These are phyloP conservation scores for Furcula furcula DNA, from an alignment of 2,888 invertebrate genomes.

Conservation along the genomic window DNA sequence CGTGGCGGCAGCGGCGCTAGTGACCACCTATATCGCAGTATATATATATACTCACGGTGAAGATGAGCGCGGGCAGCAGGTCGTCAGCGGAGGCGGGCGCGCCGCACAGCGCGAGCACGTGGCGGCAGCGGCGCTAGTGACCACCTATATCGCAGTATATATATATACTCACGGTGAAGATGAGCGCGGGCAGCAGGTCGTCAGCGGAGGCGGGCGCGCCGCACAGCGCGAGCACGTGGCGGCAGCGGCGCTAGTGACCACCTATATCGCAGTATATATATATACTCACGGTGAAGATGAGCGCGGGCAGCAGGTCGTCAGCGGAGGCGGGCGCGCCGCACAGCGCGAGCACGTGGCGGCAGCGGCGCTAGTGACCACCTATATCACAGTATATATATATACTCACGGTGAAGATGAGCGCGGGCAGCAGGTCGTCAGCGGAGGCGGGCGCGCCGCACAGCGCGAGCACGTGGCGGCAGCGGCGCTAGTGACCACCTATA, in stretches of 20 bases:
- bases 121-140: slow-evolving; percentile 94
- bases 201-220: slow-evolving; percentile 95
- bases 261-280: slow-evolving; percentile 88
- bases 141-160: slow-evolving; percentile 91
- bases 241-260: slow-evolving; percentile 95
- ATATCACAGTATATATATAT: slow-evolving; percentile 86
- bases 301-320: slow-evolving; percentile 98
- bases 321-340: slow-evolving; percentile 93
- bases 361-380: slow-evolving; percentile 93
- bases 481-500: slow-evolving; percentile 93
- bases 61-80: slow-evolving; percentile 97
- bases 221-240: slow-evolving; percentile 93
- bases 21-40: slow-evolving; percentile 94
- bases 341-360: slow-evolving; percentile 93
- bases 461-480: slow-evolving; percentile 95
- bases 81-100: slow-evolving; percentile 97
- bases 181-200: slow-evolving; percentile 98
- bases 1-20: slow-evolving; percentile 94
- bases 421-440: slow-evolving; percentile 98
- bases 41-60: slow-evolving; percentile 82
- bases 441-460: slow-evolving; percentile 92
- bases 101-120: slow-evolving; percentile 92
- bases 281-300: slow-evolving; percentile 91
- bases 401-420: slow-evolving; percentile 93
- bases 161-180: slow-evolving; percentile 86